Base-by-base conservation (phyloP, 2,113 vertebrate genomes). In the Sylvilagus bachmani region DNA sequence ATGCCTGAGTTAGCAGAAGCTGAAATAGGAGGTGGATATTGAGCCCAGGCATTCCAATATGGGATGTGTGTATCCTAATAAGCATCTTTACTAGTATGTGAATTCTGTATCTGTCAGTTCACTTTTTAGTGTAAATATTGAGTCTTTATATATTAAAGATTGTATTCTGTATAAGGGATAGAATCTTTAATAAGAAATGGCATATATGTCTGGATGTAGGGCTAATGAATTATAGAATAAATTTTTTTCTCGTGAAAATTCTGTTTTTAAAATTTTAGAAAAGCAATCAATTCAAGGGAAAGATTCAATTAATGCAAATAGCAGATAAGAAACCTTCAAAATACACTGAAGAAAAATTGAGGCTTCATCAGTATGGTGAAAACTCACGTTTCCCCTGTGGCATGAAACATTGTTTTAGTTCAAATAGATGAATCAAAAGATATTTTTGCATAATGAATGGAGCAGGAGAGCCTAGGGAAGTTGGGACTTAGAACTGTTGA, bases 321-420 rank as follows among this genome's bases (percentile, higher is more conserved):
- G 16, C 27, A 84, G 27, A 74, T 89, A 85, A 93, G 91, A 90
- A 88, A 88, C 75, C 64, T 73, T 62, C 14, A 89, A 89, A 96
- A 53, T 53, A 51, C 1, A 62, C 86, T 91, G 84, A 95, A 90
- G 87, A 95, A 78, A 95, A 92, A 85, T 33, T 44, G 64, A 92
- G 17, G 17, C 22, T 91, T 80, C 3, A n/a, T 14, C 27, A 93
- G 7, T 24, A 24, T 27, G 61, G 31, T 82, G n/a, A 74, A 64
- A 92, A 89, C 5, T 75, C n/a, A 88, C 19, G 58, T n/a, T 93
- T 13, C 7, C 58, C 51, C 31, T 70, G 53, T 90, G 38, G 8
- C 24, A 31, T 93, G 38, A 94, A 81, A 17, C 31, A 79, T 44
- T 81, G 24, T 77, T 94, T 86, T 44, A 29, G 27, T 90, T 87